A percentile compares a stretch with the other conserved stretches of the same genome.
These are phyloP conservation scores for Malurus leucopterus DNA, from an alignment of 2,797 vertebrate genomes.

Conservation along the genomic window DNA sequence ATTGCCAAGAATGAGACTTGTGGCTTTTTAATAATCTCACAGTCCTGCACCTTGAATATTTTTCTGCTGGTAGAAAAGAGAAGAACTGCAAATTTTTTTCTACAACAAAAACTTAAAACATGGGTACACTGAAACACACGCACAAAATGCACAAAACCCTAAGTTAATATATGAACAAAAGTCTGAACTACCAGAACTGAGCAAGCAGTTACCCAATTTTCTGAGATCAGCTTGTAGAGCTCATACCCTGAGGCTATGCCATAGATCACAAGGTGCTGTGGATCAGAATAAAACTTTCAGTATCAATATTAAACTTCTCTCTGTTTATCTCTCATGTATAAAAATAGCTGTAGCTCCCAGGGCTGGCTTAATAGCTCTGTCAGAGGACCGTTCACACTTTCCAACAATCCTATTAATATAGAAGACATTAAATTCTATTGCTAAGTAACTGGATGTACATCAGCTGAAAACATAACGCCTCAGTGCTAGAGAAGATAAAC, in stretches of 20 bases:
- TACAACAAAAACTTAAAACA: not conserved
- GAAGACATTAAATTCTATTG: slow-evolving; percentile 24
- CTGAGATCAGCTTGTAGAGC: not conserved
- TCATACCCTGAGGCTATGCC: not conserved
- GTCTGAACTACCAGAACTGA: not conserved
- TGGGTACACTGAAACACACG: not conserved
- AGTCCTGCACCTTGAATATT: not conserved
- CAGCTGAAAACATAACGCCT: not conserved
- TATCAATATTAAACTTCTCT: slow-evolving; percentile 27
- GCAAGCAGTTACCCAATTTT: not conserved
- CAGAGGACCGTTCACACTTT: slow-evolving; percentile 8
- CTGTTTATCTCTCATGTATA: not conserved
- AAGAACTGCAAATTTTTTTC: not conserved
- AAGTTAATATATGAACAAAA: not conserved
- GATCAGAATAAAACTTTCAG: slow-evolving; percentile 15
- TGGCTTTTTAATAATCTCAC: not conserved
- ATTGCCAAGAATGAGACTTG: not conserved
- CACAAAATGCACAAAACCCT: not conserved
- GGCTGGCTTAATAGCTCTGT: slow-evolving; percentile 43
- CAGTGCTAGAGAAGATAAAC: not conserved
- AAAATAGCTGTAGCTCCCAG: slow-evolving; percentile 36
- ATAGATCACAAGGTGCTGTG: not conserved
- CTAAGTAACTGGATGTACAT: slow-evolving; percentile 42
- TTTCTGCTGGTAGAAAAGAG: not conserved
- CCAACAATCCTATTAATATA: slow-evolving; percentile 11